Conservation (phyloP, 2,888 invertebrate genomes). For the Chrysolina haemoptera region DNA sequence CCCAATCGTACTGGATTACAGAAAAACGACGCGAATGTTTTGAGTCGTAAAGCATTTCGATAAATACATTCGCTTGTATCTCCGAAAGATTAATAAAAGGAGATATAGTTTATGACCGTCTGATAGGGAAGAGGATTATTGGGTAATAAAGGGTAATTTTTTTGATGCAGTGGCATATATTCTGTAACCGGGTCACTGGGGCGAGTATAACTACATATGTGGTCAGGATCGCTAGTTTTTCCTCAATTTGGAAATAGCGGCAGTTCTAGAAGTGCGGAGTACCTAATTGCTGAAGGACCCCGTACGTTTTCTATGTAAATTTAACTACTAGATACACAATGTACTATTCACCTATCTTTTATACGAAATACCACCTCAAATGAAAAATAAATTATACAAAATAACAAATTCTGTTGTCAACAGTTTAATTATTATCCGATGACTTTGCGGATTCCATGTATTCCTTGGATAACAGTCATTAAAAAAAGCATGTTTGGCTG, state of each 20-base stretch:
- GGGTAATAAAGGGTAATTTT: background rate
- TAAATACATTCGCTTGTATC: background rate
- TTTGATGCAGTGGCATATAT: background rate
- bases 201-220: background rate
- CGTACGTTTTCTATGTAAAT: too few species aligned
- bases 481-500: background rate
- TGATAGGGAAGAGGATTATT: background rate
- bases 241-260: too few species aligned
- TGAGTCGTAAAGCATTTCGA: background rate
- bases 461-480: background rate
- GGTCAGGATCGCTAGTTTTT: too few species aligned
- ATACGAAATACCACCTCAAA: too few species aligned
- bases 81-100: constrained; percentile 1
- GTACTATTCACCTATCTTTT: too few species aligned
- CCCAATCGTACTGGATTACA: too few species aligned
- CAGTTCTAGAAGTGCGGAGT: too few species aligned
- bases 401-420: too few species aligned
- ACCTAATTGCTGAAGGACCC: too few species aligned
- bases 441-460: background rate
- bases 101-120: background rate
- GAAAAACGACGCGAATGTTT: background rate
- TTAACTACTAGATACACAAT: too few species aligned
- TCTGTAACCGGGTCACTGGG: background rate
- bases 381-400: too few species aligned
- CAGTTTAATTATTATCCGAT: too few species aligned